Percentiles rank a stretch among this genome's conserved stretches.
Evolutionary conservation across 2,888 invertebrate species (phyloP).

Genomic region (Apodemia duryi): DNA sequence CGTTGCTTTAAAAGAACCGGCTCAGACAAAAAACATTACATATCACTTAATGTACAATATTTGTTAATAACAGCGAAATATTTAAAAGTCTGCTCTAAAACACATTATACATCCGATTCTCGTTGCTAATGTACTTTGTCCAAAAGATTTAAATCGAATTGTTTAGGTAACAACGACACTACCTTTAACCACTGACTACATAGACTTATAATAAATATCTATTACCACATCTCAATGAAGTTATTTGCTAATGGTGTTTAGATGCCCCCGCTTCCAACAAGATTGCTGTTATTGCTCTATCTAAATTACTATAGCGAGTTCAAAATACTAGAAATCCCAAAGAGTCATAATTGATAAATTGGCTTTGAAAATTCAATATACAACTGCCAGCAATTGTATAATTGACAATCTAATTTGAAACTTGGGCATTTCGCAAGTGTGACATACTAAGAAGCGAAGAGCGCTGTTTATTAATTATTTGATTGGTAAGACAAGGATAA

Average conservation of each 20-base stretch:
- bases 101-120: constrained; percentile 38
- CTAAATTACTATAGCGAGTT: constrained; percentile 17
- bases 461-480: neutral
- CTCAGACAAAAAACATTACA: neutral
- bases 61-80: constrained; percentile 42
- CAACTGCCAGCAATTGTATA: constrained; percentile 53
- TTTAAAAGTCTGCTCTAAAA: constrained; percentile 39
- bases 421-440: constrained; percentile 46
- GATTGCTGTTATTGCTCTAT: constrained; percentile 35
- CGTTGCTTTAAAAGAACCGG: neutral
- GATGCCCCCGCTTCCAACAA: constrained; percentile 51
- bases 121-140: constrained; percentile 51
- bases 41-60: constrained; percentile 31
- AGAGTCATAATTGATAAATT: neutral
- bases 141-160: constrained; percentile 49
- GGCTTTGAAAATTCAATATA: constrained; percentile 26
- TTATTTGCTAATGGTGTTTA: constrained; percentile 58
- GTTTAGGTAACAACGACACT: constrained; percentile 69
- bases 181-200: constrained; percentile 75
- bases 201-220: constrained; percentile 70
- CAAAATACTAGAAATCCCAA: constrained; percentile 1
- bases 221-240: constrained; percentile 55
- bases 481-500: neutral
- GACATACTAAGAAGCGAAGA: constrained; percentile 12
- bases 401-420: constrained; percentile 37